Evolutionary conservation across 2,888 invertebrate species (phyloP), one percentile per base, ranked within the genome.

Genomic region (Cephalotes varians): DNA sequence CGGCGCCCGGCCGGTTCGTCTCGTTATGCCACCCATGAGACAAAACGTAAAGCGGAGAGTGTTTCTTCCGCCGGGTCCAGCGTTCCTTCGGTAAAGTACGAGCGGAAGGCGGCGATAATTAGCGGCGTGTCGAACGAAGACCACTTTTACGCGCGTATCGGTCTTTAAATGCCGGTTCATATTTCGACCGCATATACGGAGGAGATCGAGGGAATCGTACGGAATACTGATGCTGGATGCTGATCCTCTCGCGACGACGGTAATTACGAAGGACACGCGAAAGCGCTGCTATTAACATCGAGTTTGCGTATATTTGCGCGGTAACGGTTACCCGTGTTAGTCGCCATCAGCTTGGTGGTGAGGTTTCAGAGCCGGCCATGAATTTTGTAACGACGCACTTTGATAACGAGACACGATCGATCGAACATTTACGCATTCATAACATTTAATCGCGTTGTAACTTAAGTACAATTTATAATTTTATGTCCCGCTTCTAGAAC

Each of bases 221-320:
- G 69, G 77, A 79, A 79, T 64, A 76, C n/a, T 40, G 62, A 74
- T 67, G 67, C n/a, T n/a, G n/a, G 44, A 15, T 28, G 44, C 12
- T 34, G 31, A 56, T 77, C 77, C 21, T 67, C 40, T n/a, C 67
- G 37, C 21, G 31, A 56, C 56, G 44, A 31, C 21, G 25, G 21
- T 58, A 79, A 79, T 79, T 79, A 25, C 69, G n/a, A 56, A n/a
- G 25, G 9, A 44, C 77, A 77, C 69, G 56, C 69, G 44, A 69
- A 34, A 79, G n/a, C 25, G 40, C 56, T 1, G 56, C 37, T 56
- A 76, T 69, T 79, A 79, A 58, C 69, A 69, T 67, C 25, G 77
- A 18, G 67, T 40, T 67, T n/a, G 44, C 69, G 69, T 79, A 44
- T 58, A 58, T 79, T 69, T 79, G 25, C 56, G 77, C 56, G 64